Percentiles rank a stretch among this genome's conserved stretches.
Conservation (phyloP, 2,888 invertebrate species). For the Lasioglossum pauxillum region DNA sequence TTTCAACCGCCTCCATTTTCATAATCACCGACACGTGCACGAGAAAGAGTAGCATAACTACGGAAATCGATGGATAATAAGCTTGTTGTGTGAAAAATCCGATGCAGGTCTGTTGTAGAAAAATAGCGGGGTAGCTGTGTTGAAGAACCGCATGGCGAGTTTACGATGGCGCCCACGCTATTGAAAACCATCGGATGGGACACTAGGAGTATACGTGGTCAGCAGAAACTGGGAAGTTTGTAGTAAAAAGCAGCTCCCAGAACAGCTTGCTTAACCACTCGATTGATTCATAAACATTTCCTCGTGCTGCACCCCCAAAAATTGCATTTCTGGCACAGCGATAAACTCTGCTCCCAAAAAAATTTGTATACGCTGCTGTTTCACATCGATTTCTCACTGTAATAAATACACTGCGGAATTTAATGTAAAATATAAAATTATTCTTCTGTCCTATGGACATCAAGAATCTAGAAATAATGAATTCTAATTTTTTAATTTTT, state of each 20-base stretch:
- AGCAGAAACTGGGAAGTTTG: constrained; percentile 12
- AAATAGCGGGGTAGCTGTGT: not conserved
- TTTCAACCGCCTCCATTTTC: not conserved
- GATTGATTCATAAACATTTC: constrained; percentile 22
- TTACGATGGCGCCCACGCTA: constrained; percentile 1
- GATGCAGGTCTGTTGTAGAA: constrained; percentile 6
- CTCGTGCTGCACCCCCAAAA: not conserved
- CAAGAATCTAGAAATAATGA: too few relatives aligned
- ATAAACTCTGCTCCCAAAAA: not conserved
- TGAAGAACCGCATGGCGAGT: constrained; percentile 2
- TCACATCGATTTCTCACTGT: not conserved
- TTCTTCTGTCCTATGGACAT: too few relatives aligned
- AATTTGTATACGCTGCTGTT: not conserved
- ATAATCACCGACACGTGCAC: not conserved
- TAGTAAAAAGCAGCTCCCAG: constrained; percentile 7
- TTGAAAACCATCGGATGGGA: constrained; percentile 13
- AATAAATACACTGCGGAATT: not conserved
- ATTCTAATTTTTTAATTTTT: too few relatives aligned
- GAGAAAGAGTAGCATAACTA: too few relatives aligned
- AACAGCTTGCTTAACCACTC: constrained; percentile 18
- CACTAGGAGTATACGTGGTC: constrained; percentile 15
- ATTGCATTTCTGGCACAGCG: not conserved
- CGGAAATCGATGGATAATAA: not conserved
- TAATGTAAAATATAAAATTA: not conserved
- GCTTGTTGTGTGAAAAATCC: not conserved